Base-by-base conservation (phyloP, 2,888 invertebrate species). In the Drosophila suboccidentalis region DNA sequence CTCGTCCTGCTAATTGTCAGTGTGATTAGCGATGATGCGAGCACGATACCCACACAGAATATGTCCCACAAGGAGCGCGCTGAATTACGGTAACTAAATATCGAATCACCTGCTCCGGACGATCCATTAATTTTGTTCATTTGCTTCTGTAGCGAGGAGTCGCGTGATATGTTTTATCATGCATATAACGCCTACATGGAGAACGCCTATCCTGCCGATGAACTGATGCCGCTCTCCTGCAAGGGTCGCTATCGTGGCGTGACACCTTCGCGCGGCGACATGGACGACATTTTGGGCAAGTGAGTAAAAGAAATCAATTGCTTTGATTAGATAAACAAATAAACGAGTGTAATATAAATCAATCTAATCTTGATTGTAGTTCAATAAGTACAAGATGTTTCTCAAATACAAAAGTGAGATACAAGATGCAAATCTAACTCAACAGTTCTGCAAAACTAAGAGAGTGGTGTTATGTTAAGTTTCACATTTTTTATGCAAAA, bases 171-270 rank as follows among this genome's bases (percentile, higher is more conserved):
- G 98, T 99, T 99, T 93, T 97, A 98, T 92, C 99, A 99, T 94
- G 98, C 98, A 4, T 99, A 98, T 91, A 94, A 96, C 90, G 97
- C 98, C 1, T 99, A 99, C 90, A 98, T 99, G 98, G 97, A 97
- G 87, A 96, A 98, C 94, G 99, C 99, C 13, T 99, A 97, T 93
- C 99, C 99, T 58, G 99, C 99, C 17, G 99, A 99, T 94, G 99
- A 99, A 93, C 93, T 99, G 78, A 98, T 99, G 99, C 99, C 99
- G 1, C 94, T 99, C 39, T 97, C 97, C 90, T 99, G 99, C 93
- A 96, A 96, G 90, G 99, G 99, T 32, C 94, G 99, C 59, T 98
- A 96, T 93, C 94, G 98, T 84, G 98, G 98, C 5, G 94, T 97
- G 6, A 97, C 98, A 55, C 96, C 97, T 4, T 96, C 96, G 78